Evolutionary conservation across 2,888 invertebrate species (phyloP).

Genomic region (Dicyrtomina minuta): DNA sequence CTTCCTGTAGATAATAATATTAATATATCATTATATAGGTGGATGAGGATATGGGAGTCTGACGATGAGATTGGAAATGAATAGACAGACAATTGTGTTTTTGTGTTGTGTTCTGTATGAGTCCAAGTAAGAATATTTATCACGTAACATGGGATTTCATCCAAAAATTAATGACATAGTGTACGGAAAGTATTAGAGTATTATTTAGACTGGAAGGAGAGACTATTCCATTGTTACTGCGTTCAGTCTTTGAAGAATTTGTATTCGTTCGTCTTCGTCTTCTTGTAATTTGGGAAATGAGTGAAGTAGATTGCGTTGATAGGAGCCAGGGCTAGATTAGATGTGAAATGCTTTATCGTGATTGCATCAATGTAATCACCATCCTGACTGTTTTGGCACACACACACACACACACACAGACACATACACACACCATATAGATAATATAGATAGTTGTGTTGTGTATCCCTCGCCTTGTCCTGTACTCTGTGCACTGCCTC

Average conservation of each 20-base stretch:
- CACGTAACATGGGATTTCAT: slow-evolving; percentile 12
- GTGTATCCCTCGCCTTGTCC: no score
- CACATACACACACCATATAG: neutral
- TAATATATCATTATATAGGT: no score
- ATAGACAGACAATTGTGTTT: neutral
- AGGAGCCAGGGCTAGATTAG: slow-evolving; percentile 23
- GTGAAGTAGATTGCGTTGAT: slow-evolving; percentile 27
- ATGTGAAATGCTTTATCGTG: slow-evolving; percentile 32
- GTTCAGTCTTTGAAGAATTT: slow-evolving; percentile 19
- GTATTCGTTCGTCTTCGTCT: no score
- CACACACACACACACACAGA: neutral
- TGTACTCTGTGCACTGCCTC: no score
- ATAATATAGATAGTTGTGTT: no score
- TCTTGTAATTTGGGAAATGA: slow-evolving; percentile 33
- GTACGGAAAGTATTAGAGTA: neutral
- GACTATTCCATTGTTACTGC: neutral
- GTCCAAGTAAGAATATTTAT: neutral
- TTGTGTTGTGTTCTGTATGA: neutral
- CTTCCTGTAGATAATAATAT: no score
- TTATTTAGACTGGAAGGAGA: neutral
- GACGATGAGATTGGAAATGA: no score
- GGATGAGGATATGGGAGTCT: no score
- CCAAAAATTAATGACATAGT: slow-evolving; percentile 18
- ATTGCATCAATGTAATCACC: slow-evolving; percentile 35
- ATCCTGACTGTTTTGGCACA: slow-evolving; percentile 4